Evolutionary conservation across 2,113 vertebrate species (phyloP).

Genomic region (Melanerpes aurifrons): DNA sequence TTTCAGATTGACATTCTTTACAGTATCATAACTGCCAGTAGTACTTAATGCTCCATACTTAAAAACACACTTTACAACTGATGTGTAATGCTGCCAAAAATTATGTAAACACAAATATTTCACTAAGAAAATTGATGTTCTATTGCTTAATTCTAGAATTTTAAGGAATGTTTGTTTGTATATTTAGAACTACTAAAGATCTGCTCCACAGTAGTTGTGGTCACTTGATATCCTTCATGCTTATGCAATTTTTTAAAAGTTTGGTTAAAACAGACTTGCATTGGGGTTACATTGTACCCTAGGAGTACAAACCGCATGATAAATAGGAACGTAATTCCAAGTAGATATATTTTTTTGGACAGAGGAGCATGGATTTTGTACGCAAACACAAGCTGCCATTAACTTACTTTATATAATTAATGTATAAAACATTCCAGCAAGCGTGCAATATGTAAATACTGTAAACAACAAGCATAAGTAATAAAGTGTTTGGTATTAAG

Average conservation of each 20-base stretch:
- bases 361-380: conserved; percentile 74
- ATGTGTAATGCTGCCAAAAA: conserved; percentile 73
- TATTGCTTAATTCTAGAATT: conserved; percentile 61
- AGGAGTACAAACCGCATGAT: conserved; percentile 80
- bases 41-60: conserved; percentile 28
- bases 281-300: conserved; percentile 77
- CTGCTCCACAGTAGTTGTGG: conserved; percentile 77
- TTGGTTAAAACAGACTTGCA: conserved; percentile 72
- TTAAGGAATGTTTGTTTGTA: conserved; percentile 72
- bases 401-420: conserved; percentile 79
- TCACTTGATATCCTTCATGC: conserved; percentile 74
- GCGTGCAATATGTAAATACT: conserved; percentile 89
- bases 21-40: conserved; percentile 56
- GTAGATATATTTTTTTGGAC: conserved; percentile 69
- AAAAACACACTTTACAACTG: conserved; percentile 54
- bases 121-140: conserved; percentile 59
- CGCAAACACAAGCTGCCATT: conserved; percentile 74
- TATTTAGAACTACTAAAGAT: conserved; percentile 72
- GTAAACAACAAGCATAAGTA: conserved; percentile 78
- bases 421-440: conserved; percentile 78
- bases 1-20: conserved; percentile 68
- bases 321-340: conserved; percentile 56
- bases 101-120: conserved; percentile 57
- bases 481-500: conserved; percentile 83
- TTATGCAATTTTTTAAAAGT: conserved; percentile 74